phyloP scores from a whole-genome alignment of 2,113 vertebrate genomes.

The Xyliphius kryptos region DNA sequence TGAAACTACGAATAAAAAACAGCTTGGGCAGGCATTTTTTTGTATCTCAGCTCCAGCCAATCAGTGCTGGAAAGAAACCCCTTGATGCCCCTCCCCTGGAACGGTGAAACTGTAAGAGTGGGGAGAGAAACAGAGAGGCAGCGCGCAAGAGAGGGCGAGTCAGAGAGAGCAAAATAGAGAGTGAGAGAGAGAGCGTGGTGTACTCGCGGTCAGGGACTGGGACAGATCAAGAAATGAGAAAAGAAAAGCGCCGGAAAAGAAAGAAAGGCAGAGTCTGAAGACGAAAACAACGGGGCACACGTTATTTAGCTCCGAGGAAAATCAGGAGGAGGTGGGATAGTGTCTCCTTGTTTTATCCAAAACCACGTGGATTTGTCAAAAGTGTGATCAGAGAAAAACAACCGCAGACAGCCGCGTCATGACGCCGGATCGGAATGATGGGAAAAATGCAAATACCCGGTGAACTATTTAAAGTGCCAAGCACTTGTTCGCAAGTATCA shows the following conservation, averaged over 20 bases:
- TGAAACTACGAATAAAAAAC: conserved; percentile 19
- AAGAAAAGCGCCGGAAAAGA: not conserved
- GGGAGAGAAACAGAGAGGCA: conserved; percentile 29
- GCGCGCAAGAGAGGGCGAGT: conserved; percentile 27
- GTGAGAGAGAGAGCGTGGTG: conserved; percentile 5
- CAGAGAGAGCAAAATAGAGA: conserved; percentile 20
- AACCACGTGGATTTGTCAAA: too few relatives aligned
- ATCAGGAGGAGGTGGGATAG: not conserved
- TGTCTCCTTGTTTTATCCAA: not conserved
- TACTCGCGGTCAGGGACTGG: conserved; percentile 18
- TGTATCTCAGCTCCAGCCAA: conserved; percentile 44
- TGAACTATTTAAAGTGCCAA: too few relatives aligned
- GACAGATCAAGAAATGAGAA: conserved; percentile 5
- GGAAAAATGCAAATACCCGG: too few relatives aligned
- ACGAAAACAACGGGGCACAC: too few relatives aligned
- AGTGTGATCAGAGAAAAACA: too few relatives aligned
- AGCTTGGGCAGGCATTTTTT: conserved; percentile 35
- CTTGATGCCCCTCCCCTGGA: conserved; percentile 28
- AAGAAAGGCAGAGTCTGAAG: not conserved
- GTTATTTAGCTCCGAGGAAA: not conserved
- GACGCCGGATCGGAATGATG: too few relatives aligned
- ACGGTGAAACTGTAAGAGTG: conserved; percentile 41
- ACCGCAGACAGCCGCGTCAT: too few relatives aligned
- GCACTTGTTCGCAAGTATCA: not conserved
- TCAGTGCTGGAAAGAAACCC: conserved; percentile 39